These are phyloP conservation scores for Calycopis cecrops DNA, from an alignment of 1,140 invertebrate species.

Conservation along the genomic window DNA sequence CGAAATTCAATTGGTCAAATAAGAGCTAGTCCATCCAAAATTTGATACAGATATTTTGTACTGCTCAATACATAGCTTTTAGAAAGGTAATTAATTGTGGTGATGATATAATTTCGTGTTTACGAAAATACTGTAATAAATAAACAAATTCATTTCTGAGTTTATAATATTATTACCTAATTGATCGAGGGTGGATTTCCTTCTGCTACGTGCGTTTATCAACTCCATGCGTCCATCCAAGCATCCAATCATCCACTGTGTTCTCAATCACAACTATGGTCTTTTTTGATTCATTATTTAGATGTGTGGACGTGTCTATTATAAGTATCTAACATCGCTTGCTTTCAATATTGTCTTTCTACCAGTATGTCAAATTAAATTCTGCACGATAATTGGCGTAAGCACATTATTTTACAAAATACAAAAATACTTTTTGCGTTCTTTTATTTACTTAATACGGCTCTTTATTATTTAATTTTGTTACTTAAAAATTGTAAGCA, in stretches of 20 bases:
- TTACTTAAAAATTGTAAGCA: not conserved
- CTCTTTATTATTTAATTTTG: slow-evolving; percentile 1
- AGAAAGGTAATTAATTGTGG: too few relatives aligned
- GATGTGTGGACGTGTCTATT: slow-evolving; percentile 54
- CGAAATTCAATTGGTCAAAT: too few relatives aligned
- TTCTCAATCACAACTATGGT: slow-evolving; percentile 47
- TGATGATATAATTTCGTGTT: too few relatives aligned
- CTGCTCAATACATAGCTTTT: too few relatives aligned
- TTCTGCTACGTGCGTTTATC: slow-evolving; percentile 37
- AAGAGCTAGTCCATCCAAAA: too few relatives aligned
- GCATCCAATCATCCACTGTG: slow-evolving; percentile 39
- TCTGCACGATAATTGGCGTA: slow-evolving; percentile 8
- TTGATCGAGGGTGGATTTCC: slow-evolving; percentile 10
- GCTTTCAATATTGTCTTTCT: slow-evolving; percentile 57
- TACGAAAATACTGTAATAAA: too few relatives aligned
- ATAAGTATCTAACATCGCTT: slow-evolving; percentile 45
- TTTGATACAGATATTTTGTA: too few relatives aligned
- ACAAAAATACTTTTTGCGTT: not conserved
- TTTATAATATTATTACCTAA: not conserved
- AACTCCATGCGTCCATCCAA: slow-evolving; percentile 47
- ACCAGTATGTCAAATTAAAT: slow-evolving; percentile 21
- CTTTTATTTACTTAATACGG: slow-evolving; percentile 1
- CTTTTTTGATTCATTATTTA: slow-evolving; percentile 66
- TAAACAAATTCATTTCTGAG: too few relatives aligned
- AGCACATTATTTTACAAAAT: not conserved